These are phyloP conservation scores for Shinisaurus crocodilurus DNA, from an alignment of 2,113 vertebrate genomes.

Conservation along the genomic window DNA sequence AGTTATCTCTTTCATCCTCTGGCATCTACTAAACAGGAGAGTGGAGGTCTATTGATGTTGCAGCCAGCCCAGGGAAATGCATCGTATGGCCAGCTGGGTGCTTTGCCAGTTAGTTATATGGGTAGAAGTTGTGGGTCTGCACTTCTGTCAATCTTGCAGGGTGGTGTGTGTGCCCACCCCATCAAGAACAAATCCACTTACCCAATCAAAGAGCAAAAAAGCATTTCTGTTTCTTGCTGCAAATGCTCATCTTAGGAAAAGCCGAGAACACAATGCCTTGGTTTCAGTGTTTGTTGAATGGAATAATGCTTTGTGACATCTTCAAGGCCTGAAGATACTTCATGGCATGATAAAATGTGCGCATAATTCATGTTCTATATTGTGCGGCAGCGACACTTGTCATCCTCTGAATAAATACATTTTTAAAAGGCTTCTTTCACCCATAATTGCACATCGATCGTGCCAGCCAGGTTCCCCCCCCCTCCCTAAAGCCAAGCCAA, in stretches of 20 bases:
- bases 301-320: slow-evolving; percentile 41
- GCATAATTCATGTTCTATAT: slow-evolving; percentile 39
- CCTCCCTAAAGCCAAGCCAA: slow-evolving; percentile 1
- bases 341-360: slow-evolving; percentile 26
- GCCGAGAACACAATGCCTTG: slow-evolving; percentile 27
- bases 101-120: not conserved
- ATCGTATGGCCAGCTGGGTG: fast-evolving
- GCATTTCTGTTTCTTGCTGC: slow-evolving; percentile 29
- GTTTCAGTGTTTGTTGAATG: slow-evolving; percentile 51
- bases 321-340: slow-evolving; percentile 45
- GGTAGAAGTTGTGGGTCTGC: slow-evolving; percentile 23
- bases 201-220: slow-evolving; percentile 52
- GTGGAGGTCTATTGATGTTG: slow-evolving; percentile 17
- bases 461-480: not conserved
- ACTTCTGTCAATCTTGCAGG: slow-evolving; percentile 22
- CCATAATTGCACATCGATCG: slow-evolving; percentile 29
- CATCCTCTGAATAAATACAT: slow-evolving; percentile 49
- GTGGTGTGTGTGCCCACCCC: not conserved
- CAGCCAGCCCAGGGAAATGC: slow-evolving; percentile 20
- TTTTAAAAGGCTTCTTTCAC: slow-evolving; percentile 42
- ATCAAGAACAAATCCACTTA: slow-evolving; percentile 42
- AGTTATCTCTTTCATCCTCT: not conserved
- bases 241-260: slow-evolving; percentile 30
- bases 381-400: not conserved
- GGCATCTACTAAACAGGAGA: not conserved